Evolutionary conservation across 2,113 vertebrate genomes (phyloP), one percentile per base, ranked within the genome.

Genomic region (Eleginops maclovinus): DNA sequence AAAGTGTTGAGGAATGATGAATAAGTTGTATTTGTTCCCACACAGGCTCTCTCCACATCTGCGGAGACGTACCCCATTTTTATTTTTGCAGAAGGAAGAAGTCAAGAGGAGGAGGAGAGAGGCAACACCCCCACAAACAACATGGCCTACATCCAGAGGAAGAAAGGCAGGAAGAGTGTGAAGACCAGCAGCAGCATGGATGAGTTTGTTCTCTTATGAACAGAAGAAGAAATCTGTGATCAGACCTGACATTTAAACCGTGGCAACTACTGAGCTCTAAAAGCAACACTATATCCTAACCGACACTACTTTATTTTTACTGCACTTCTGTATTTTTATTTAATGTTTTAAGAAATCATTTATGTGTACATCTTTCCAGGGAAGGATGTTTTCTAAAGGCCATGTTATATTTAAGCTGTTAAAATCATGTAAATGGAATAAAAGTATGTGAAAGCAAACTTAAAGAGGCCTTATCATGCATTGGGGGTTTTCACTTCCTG

Each of bases 61-160:
- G 90, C 87, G 4, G 94, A 95, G 86, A 94, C 91, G 1, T 98
- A 98, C 73, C 96, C 96, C 76, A 95, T 98, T 92, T 97, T 98
- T 80, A 96, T 95, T 7, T 94, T 98, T 63, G 88, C 92, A 0
- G 96, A 96, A 28, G 96, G 96, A 76, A 88, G 88, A 0, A 90
- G 93, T 67, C 95, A 85, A 80, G 94, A 94, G 60, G 93, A 94
- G 1, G 93, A 94, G 46, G 46, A 93, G 26, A 69, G 69, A 26
- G 74, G 81, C 68, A 61, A 58, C 1, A 66, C 47, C 1, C 66
- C 85, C 40, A 62, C 91, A 3, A 91, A 93, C 75, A 89, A 84
- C 0, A 4, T 90, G 0, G 58, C 85, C 3, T 88, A 82, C 46
- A 87, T 91, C 36, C 86, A 93, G 22, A 89, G 91, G 59, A 66